Percentiles rank a stretch among this genome's conserved stretches.
These are phyloP conservation scores for Bombus terrestris DNA, from an alignment of 1,140 invertebrate species.

Conservation along the genomic window DNA sequence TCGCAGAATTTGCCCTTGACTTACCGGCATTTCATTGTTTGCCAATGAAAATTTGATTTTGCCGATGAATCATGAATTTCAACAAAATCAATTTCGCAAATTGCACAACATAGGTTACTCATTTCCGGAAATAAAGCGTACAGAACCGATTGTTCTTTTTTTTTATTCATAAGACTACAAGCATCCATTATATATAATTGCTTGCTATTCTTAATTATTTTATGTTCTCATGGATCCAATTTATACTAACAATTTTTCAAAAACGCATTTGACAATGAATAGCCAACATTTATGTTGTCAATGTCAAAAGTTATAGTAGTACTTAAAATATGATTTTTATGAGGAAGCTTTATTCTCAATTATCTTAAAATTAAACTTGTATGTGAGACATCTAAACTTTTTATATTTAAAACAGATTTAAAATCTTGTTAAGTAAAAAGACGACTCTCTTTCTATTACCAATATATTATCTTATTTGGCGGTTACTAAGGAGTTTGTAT, in stretches of 20 bases:
- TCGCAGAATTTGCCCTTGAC: not conserved
- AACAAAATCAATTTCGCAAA: conserved; percentile 54
- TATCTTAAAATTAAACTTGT: not conserved
- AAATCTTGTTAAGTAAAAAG: not conserved
- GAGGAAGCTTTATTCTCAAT: not conserved
- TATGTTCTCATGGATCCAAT: not conserved
- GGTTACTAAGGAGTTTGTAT: too few relatives aligned
- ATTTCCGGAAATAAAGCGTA: conserved; percentile 49
- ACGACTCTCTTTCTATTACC: too few relatives aligned
- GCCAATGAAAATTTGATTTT: conserved; percentile 62
- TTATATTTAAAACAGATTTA: not conserved
- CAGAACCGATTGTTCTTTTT: not conserved
- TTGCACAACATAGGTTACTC: conserved; percentile 56
- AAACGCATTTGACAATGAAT: not conserved
- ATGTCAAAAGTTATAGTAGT: not conserved
- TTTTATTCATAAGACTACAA: not conserved
- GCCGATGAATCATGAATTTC: conserved; percentile 49
- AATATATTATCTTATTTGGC: too few relatives aligned
- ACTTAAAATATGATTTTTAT: not conserved
- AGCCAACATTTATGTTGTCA: not conserved
- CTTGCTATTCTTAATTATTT: not conserved
- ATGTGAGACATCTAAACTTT: not conserved
- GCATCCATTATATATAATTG: not conserved
- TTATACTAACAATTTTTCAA: not conserved
- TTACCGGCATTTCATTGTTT: conserved; percentile 72